Conservation (phyloP, 1,140 invertebrate species). For the Lasaia peninsularis region DNA sequence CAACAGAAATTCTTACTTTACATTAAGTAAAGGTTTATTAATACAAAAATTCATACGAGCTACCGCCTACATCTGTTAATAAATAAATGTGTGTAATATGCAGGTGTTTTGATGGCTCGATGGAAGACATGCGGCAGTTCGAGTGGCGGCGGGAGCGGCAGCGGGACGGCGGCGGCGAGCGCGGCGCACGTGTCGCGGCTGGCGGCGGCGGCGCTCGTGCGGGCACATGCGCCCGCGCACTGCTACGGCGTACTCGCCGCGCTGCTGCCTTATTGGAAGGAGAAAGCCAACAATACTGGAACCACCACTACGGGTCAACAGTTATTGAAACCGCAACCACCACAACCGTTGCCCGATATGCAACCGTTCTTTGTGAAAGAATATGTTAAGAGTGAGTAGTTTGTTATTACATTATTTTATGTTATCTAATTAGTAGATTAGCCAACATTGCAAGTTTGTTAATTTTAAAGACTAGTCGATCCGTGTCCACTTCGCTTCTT, state of each 20-base stretch:
- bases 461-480: too few species aligned
- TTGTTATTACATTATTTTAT: too few species aligned
- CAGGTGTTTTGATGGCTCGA: constrained; percentile 88
- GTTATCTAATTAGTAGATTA: too few species aligned
- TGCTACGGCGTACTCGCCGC: constrained; percentile 89
- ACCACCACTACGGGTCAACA: constrained; percentile 48
- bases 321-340: constrained; percentile 89
- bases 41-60: too few species aligned
- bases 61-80: neutral
- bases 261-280: constrained; percentile 90
- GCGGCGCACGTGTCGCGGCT: constrained; percentile 88
- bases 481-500: too few species aligned
- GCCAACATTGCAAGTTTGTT: too few species aligned
- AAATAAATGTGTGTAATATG: neutral
- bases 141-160: constrained; percentile 27
- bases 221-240: constrained; percentile 88
- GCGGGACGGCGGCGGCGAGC: constrained; percentile 79
- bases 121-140: constrained; percentile 78
- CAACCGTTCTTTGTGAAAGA: constrained; percentile 96
- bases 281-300: constrained; percentile 49
- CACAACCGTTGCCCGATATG: constrained; percentile 92
- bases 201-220: constrained; percentile 87
- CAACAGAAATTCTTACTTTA: too few species aligned
- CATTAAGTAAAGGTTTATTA: too few species aligned
- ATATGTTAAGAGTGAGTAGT: constrained; percentile 87